phyloP scores from a whole-genome alignment of 2,113 vertebrate species.

The Actenoides hombroni region DNA sequence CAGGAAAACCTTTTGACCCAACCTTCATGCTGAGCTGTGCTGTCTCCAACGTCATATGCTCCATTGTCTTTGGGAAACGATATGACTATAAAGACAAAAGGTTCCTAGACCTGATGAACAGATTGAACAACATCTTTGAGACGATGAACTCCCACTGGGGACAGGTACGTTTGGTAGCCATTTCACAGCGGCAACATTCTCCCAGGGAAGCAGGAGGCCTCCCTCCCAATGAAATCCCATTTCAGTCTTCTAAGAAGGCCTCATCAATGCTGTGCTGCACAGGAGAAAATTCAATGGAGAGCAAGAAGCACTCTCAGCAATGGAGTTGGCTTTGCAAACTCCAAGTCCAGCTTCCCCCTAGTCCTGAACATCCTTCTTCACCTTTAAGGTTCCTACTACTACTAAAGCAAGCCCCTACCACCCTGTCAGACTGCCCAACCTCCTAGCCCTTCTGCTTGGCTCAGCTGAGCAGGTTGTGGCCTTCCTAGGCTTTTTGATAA shows the following conservation, averaged over 20 bases:
- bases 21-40: not conserved
- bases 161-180: not conserved
- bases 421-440: not conserved
- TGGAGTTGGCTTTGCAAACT: not conserved
- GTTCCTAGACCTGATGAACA: conserved; percentile 15
- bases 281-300: not conserved
- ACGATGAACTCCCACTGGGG: not conserved
- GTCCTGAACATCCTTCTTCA: not conserved
- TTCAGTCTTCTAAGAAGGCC: not conserved
- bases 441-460: not conserved
- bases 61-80: conserved; percentile 14
- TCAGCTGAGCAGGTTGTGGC: not conserved
- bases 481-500: not conserved
- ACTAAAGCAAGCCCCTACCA: not conserved
- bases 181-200: not conserved
- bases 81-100: conserved; percentile 39
- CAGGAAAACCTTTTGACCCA: conserved; percentile 39
- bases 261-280: not conserved
- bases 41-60: conserved; percentile 43
- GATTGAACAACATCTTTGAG: not conserved
- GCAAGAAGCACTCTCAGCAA: not conserved
- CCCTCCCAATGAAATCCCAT: not conserved
- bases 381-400: not conserved
- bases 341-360: not conserved
- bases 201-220: not conserved